These are phyloP conservation scores for Spermophilus dauricus DNA, from an alignment of 2,113 vertebrate genomes.

Conservation along the genomic window DNA sequence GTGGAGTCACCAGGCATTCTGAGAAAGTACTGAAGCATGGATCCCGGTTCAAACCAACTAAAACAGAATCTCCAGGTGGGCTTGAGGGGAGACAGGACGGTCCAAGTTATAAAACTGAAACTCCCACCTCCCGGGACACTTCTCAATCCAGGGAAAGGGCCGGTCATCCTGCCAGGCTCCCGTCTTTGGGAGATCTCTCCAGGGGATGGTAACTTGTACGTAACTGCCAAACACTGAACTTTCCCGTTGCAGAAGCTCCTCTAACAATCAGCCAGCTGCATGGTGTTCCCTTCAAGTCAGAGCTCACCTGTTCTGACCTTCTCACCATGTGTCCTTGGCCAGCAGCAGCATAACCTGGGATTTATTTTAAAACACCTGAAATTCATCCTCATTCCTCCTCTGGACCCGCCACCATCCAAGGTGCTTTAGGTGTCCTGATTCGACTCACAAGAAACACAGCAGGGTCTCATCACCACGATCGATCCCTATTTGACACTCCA, in stretches of 20 bases:
- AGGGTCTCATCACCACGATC: background rate
- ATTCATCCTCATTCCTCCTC: background rate
- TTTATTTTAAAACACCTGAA: background rate
- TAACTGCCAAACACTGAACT: background rate
- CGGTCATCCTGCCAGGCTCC: background rate
- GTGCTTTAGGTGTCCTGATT: background rate
- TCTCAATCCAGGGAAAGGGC: background rate
- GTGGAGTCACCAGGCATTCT: background rate
- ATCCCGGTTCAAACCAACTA: background rate
- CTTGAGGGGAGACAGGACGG: background rate
- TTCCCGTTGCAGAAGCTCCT: background rate
- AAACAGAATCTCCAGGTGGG: background rate
- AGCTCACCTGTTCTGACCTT: background rate
- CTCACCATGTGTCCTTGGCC: background rate
- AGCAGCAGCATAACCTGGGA: background rate
- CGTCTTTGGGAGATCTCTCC: background rate
- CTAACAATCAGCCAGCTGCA: background rate
- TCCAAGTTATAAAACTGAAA: background rate
- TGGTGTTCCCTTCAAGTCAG: fast-evolving
- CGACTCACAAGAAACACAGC: background rate
- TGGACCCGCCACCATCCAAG: too few relatives aligned
- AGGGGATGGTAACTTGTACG: background rate
- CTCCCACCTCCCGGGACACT: background rate
- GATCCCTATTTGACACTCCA: background rate
- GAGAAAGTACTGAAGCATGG: background rate